Conservation (phyloP, 2,888 invertebrate species). For the Protodeltote pygarga region DNA sequence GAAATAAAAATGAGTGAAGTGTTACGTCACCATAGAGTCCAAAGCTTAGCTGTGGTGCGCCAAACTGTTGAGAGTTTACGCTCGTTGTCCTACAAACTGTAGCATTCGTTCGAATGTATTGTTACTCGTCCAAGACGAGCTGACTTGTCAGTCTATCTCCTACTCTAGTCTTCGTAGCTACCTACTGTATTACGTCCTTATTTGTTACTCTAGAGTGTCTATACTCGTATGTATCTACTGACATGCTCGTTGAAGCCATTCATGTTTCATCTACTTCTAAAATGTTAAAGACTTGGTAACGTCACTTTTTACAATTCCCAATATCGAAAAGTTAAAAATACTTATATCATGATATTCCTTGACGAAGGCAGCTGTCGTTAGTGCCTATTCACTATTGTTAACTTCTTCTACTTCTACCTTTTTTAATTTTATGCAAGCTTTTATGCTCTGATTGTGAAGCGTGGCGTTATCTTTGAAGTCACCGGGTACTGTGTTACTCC, state of each 20-base stretch:
- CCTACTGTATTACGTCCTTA: constrained; percentile 56
- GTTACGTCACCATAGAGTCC: constrained; percentile 36
- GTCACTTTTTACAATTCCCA: not conserved
- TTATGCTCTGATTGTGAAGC: not conserved
- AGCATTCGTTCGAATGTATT: constrained; percentile 42
- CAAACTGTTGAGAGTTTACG: constrained; percentile 18
- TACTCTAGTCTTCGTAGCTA: constrained; percentile 72
- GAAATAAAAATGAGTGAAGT: constrained; percentile 18
- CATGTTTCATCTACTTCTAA: not conserved
- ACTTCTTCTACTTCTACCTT: too few relatives aligned
- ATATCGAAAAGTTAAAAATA: too few relatives aligned
- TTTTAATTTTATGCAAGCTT: not conserved
- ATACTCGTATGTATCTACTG: constrained; percentile 47
- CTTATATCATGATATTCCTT: too few relatives aligned
- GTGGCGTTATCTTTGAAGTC: constrained; percentile 1
- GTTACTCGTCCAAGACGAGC: constrained; percentile 49
- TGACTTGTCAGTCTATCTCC: constrained; percentile 43
- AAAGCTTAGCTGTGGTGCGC: constrained; percentile 15
- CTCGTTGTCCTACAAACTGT: constrained; percentile 34
- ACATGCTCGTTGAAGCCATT: constrained; percentile 38
- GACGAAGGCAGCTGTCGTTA: too few relatives aligned
- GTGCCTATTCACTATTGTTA: too few relatives aligned
- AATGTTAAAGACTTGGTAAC: not conserved
- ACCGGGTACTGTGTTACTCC: not conserved
- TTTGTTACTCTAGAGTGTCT: constrained; percentile 65